Conservation (phyloP, 1,140 invertebrate species). For the Diabrotica virgifera region DNA sequence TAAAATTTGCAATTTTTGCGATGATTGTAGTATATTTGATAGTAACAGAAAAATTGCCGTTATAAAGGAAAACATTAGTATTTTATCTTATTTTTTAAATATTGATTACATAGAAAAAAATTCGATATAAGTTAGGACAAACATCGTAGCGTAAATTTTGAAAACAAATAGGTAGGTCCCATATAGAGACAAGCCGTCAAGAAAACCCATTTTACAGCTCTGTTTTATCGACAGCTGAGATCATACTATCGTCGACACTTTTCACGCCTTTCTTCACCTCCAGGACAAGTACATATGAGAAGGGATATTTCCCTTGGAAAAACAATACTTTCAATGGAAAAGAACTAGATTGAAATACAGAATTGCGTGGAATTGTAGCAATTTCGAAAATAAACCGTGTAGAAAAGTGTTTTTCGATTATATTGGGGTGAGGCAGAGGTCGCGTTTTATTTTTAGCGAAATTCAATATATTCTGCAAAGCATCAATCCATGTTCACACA, state of each 20-base stretch:
- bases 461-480: too few relatives aligned
- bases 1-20: too few relatives aligned
- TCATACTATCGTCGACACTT: slow-evolving; percentile 16
- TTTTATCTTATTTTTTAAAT: too few relatives aligned
- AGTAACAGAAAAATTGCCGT: too few relatives aligned
- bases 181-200: slow-evolving; percentile 2
- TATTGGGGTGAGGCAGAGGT: not conserved
- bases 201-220: slow-evolving; percentile 6
- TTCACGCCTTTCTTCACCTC: slow-evolving; percentile 17
- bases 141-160: not conserved
- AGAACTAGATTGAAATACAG: slow-evolving; percentile 20
- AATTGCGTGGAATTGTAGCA: slow-evolving; percentile 9
- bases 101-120: not conserved
- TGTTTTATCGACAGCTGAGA: slow-evolving; percentile 12
- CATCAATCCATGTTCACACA: too few relatives aligned
- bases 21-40: too few relatives aligned
- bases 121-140: not conserved
- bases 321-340: slow-evolving; percentile 11
- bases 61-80: too few relatives aligned
- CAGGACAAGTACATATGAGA: slow-evolving; percentile 21
- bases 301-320: slow-evolving; percentile 16
- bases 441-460: too few relatives aligned
- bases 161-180: slow-evolving; percentile 2
- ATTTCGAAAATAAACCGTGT: slow-evolving; percentile 16
- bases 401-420: slow-evolving; percentile 18